Evolutionary conservation across 2,888 invertebrate genomes (phyloP), one percentile per base, ranked within the genome.

Genomic region (Osmoderma eremita): DNA sequence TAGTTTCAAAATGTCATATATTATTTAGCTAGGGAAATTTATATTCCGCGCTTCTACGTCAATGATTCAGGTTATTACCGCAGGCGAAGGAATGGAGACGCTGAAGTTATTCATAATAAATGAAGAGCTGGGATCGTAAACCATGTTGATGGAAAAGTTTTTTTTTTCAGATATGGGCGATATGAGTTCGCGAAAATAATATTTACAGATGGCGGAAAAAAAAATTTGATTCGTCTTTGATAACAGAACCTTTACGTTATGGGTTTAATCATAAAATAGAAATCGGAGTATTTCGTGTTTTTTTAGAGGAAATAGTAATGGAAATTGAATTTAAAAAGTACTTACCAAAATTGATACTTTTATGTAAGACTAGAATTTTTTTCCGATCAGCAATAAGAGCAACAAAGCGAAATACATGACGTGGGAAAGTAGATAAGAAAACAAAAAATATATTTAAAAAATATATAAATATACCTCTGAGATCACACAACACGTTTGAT

Each of bases 181-280:
- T 22, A 6, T 13, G 41, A 56, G 20, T 41, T 41, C 20, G 41
- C 22, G 39, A 20, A 17, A 39, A 41, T 41, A 56, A 56, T 56
- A 42, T 56, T 56, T 41, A 56, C 41, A 56, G 42, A 22, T 22
- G 22, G 42, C 38, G 18, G 36, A 48, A 63, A 63, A 63, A 51
- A 50, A 50, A 42, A 51, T 51, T 63, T 50, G 12, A 17, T 10
- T 63, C 50, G 12, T 20, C 8, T 63, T 41, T 51, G 13, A 15
- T 51, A 13, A 13, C 13, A 5, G 3, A 15, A 15, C 41, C 22
- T 18, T 17, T 38, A 12, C 18, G 18, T 53, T 36, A 53, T 45
- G 54, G 20, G 5, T 42, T 56, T 56, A 41, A 41, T 22, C 39
- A 41, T 54, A 42, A 56, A 41, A 24, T 13, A 41, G 15, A 22